These are phyloP conservation scores for Encarsia formosa DNA, from an alignment of 2,888 invertebrate species.

Conservation along the genomic window DNA sequence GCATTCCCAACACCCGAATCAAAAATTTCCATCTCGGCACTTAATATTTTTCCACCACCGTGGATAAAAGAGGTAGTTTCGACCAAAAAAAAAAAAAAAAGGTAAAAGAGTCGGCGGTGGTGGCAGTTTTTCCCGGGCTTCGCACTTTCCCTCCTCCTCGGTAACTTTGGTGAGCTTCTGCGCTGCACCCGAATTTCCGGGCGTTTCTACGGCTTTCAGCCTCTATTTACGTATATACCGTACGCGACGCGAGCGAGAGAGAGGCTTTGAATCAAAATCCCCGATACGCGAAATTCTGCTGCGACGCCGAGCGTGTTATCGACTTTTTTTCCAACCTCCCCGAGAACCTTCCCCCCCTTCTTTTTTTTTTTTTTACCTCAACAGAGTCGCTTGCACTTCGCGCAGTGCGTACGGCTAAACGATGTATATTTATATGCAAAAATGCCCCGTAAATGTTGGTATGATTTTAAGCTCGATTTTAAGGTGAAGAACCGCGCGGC, in stretches of 20 bases:
- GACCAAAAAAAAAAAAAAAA: too few species aligned
- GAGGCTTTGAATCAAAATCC: slow-evolving; percentile 23
- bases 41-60: too few species aligned
- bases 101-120: too few species aligned
- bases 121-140: slow-evolving; percentile 1
- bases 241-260: neutral
- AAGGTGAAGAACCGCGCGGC: too few species aligned
- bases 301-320: slow-evolving; percentile 10
- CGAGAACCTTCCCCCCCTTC: neutral
- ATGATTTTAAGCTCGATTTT: too few species aligned
- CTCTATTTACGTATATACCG: slow-evolving; percentile 20
- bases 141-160: neutral
- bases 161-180: slow-evolving; percentile 17
- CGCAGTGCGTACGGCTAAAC: too few species aligned
- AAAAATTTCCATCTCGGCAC: too few species aligned
- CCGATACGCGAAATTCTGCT: slow-evolving; percentile 17
- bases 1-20: too few species aligned
- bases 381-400: neutral
- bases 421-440: too few species aligned
- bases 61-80: too few species aligned
- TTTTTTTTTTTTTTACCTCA: neutral
- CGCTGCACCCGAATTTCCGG: slow-evolving; percentile 18
- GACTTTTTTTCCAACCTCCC: slow-evolving; percentile 7
- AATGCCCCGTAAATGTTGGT: too few species aligned
- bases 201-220: slow-evolving; percentile 25